Conservation (phyloP, 2,888 invertebrate species). For the Callinectes sapidus region DNA sequence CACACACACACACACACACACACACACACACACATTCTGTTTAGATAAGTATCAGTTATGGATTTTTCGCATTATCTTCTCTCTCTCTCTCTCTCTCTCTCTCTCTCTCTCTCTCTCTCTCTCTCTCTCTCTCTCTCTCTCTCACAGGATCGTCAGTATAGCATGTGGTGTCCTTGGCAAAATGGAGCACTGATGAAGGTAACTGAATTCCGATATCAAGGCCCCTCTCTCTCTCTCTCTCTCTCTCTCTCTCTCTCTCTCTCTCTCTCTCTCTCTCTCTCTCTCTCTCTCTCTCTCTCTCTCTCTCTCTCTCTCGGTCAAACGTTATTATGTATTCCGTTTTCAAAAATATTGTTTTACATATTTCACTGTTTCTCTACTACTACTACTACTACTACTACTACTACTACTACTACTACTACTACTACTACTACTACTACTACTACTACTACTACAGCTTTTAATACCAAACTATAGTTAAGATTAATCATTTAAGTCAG, state of each 20-base stretch:
- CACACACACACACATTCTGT: not conserved
- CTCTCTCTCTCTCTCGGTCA: conserved; percentile 7
- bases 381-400: not conserved
- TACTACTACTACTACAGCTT: not conserved
- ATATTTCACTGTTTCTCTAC: not conserved
- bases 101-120: too few relatives aligned
- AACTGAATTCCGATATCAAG: conserved; percentile 23
- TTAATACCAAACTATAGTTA: not conserved
- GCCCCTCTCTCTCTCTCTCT: conserved; percentile 11
- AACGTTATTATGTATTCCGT: not conserved
- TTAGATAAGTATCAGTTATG: too few relatives aligned
- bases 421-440: conserved; percentile 3
- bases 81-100: too few relatives aligned
- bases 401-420: conserved; percentile 17
- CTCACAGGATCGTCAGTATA: not conserved
- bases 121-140: too few relatives aligned
- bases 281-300: conserved; percentile 27
- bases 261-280: conserved; percentile 29
- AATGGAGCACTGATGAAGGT: conserved; percentile 7
- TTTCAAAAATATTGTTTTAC: not conserved
- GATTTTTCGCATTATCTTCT: too few relatives aligned
- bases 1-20: not conserved
- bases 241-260: conserved; percentile 29
- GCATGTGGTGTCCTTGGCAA: not conserved
- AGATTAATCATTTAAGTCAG: not conserved